Evolutionary conservation across 2,797 vertebrate genomes (phyloP), one percentile per base, ranked within the genome.

Genomic region (Hypotaenidia philippensis): DNA sequence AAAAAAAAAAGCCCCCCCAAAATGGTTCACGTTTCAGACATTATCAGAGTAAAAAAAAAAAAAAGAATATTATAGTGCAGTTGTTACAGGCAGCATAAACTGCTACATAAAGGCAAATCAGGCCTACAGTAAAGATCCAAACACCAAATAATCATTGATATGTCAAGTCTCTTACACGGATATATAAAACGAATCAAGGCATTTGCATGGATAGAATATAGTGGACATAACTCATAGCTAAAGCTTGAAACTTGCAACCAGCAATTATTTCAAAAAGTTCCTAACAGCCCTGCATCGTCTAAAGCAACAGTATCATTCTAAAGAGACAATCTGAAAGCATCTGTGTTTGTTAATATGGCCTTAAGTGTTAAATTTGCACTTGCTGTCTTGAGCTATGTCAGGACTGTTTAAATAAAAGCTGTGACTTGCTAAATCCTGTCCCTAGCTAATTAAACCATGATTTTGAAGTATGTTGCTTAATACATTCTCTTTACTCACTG

Each of bases 361-460:
- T 91, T 91, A 97, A 96, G 92, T 96, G 82, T 92, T 91, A 92
- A 91, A 96, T 93, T 89, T 93, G 87, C 69, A 88, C 63, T 78
- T 95, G 72, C 80, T 94, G 92, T 96, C 84, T 93, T 91, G 84
- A 96, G 89, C 88, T 95, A 68, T 91, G 91, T 95, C 93, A 89
- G 90, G 94, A 92, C 90, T 83, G 47, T 94, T 97, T 95, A 94
- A 96, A 95, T 92, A 96, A 96, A 96, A 96, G 94, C 89, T 88
- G 55, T 89, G 91, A 96, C 93, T 97, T 97, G 94, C 89, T 97
- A 96, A 95, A 95, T 97, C 96, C 93, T 95, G 90, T 94, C 89
- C 90, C 81, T 63, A 77, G 83, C 81, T 96, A 94, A 97, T 96
- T 96, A 97, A 93, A 69, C 61, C 87, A 86, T 2, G 63, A 79